These are phyloP conservation scores for Hippocampus comes DNA, from an alignment of 2,113 vertebrate species.

Conservation along the genomic window DNA sequence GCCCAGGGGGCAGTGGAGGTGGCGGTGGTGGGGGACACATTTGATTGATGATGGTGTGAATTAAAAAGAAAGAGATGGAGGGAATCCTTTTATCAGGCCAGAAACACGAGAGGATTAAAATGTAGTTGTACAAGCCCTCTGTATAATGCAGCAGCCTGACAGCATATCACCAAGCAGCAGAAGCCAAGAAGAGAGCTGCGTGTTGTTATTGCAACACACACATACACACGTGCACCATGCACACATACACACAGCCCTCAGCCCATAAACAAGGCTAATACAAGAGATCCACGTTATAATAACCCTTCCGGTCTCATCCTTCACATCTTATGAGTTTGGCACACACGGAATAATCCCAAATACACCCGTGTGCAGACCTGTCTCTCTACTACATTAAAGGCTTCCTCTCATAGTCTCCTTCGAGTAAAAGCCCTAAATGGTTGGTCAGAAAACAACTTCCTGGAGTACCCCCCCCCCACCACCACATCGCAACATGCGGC, in stretches of 20 bases:
- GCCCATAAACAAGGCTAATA: conserved; percentile 22
- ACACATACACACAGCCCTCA: not conserved
- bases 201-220: conserved; percentile 47
- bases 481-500: conserved; percentile 35
- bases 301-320: not conserved
- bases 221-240: not conserved
- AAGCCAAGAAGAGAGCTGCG: conserved; percentile 57
- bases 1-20: conserved; percentile 37
- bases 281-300: not conserved
- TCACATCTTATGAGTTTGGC: not conserved
- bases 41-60: conserved; percentile 80
- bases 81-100: conserved; percentile 77
- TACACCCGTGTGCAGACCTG: not conserved
- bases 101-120: conserved; percentile 80
- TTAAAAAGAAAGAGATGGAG: conserved; percentile 77
- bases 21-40: conserved; percentile 48
- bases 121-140: conserved; percentile 75
- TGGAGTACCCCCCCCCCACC: not conserved
- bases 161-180: conserved; percentile 68
- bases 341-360: not conserved
- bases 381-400: not conserved
- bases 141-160: conserved; percentile 68
- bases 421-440: conserved; percentile 38
- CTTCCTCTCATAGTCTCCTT: conserved; percentile 11
- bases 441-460: conserved; percentile 39